Evolutionary conservation across 1,140 invertebrate genomes (phyloP).

Genomic region (Asbolus verrucosus): DNA sequence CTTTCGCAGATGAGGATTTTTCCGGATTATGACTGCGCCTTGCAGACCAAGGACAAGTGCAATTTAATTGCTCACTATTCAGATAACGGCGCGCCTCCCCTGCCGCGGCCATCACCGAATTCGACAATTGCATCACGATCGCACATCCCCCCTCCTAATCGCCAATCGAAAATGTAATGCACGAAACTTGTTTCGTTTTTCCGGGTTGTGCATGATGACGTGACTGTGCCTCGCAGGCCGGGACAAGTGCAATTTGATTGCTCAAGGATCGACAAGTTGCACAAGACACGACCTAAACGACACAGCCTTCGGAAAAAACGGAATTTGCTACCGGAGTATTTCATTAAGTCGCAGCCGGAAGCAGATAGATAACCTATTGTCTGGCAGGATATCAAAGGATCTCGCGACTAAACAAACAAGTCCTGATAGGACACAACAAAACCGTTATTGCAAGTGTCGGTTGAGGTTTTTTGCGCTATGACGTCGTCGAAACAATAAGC

Average conservation of each 20-base stretch:
- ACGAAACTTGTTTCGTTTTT: background rate
- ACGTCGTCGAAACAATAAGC: constrained; percentile 13
- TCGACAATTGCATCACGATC: no score
- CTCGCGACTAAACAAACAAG: constrained; percentile 27
- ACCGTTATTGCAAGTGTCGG: constrained; percentile 34
- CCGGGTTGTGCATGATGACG: background rate
- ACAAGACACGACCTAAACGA: constrained; percentile 62
- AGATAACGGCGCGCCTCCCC: no score
- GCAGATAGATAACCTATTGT: constrained; percentile 34
- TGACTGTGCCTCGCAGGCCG: constrained; percentile 57
- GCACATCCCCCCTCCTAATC: no score
- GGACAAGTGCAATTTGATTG: constrained; percentile 64
- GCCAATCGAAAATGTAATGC: no score
- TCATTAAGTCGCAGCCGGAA: constrained; percentile 9
- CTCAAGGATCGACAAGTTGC: constrained; percentile 60
- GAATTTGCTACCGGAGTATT: constrained; percentile 12
- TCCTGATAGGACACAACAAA: constrained; percentile 21
- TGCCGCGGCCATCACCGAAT: no score
- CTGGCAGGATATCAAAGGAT: constrained; percentile 27
- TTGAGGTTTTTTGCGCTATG: constrained; percentile 12
- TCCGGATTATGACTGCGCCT: no score
- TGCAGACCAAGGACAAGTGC: no score
- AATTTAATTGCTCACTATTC: no score
- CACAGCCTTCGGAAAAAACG: constrained; percentile 46
- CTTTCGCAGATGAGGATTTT: no score